These are phyloP conservation scores for Neopelma chrysocephalum DNA, from an alignment of 2,797 vertebrate genomes.

Conservation along the genomic window DNA sequence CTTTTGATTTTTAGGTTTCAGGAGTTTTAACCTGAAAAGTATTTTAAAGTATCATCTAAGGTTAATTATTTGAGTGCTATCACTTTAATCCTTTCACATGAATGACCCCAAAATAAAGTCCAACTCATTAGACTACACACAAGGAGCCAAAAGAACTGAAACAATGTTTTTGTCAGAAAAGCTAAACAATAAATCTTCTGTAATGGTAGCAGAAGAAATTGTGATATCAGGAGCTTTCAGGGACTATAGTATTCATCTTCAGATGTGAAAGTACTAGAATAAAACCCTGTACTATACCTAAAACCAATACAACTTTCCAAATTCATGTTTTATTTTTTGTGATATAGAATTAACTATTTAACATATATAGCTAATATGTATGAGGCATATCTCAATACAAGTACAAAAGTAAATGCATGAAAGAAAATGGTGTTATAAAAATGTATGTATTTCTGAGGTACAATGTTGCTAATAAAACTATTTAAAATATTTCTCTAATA, in stretches of 20 bases:
- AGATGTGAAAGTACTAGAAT: not conserved
- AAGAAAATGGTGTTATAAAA: not conserved
- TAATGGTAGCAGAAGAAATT: not conserved
- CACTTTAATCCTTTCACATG: not conserved
- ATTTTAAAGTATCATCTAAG: not conserved
- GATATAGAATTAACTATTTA: not conserved
- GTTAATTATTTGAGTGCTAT: not conserved
- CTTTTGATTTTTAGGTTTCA: not conserved
- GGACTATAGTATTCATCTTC: not conserved
- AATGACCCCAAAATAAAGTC: not conserved
- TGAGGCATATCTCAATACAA: not conserved
- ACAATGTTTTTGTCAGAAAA: not conserved
- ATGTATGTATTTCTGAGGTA: not conserved
- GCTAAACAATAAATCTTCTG: not conserved
- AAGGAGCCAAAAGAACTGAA: not conserved
- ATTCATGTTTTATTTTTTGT: not conserved
- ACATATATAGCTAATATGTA: not conserved
- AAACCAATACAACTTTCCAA: not conserved
- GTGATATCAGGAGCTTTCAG: not conserved
- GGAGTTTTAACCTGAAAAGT: not conserved
- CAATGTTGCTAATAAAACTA: not conserved
- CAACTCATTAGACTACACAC: not conserved
- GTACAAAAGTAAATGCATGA: not conserved
- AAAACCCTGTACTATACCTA: not conserved
- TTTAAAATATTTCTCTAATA: constrained; percentile 18